Conservation (phyloP, 2,888 invertebrate species). For the Penaeus monodon region DNA sequence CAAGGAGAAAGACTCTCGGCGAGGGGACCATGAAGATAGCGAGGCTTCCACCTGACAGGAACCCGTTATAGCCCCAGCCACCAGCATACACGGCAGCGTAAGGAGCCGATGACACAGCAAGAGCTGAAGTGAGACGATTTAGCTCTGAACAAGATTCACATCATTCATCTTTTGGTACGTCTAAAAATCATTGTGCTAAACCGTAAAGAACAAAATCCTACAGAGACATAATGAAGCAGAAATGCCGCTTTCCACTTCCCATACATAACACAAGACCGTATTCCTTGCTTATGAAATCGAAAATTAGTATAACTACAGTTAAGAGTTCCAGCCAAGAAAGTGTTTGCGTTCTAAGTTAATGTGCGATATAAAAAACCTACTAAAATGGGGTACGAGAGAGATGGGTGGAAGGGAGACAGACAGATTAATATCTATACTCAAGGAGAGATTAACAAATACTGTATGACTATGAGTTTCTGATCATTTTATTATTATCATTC, state of each 20-base stretch:
- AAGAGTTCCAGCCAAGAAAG: neutral
- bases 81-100: slow-evolving; percentile 69
- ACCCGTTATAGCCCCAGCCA: slow-evolving; percentile 71
- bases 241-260: no score
- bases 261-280: no score
- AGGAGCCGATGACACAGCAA: slow-evolving; percentile 47
- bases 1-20: slow-evolving; percentile 31
- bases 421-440: neutral
- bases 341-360: no score
- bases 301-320: no score
- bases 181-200: neutral
- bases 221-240: no score
- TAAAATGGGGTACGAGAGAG: neutral
- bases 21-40: slow-evolving; percentile 70
- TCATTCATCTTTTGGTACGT: neutral
- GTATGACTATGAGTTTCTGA: no score
- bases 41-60: slow-evolving; percentile 70
- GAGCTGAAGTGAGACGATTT: slow-evolving; percentile 23
- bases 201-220: no score
- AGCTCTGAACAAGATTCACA: neutral
- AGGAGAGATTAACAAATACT: no score
- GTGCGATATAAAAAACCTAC: no score
- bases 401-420: neutral
- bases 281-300: no score
- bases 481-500: no score